Base-by-base conservation (phyloP, 2,113 vertebrate genomes). In the Alexandromys fortis region DNA sequence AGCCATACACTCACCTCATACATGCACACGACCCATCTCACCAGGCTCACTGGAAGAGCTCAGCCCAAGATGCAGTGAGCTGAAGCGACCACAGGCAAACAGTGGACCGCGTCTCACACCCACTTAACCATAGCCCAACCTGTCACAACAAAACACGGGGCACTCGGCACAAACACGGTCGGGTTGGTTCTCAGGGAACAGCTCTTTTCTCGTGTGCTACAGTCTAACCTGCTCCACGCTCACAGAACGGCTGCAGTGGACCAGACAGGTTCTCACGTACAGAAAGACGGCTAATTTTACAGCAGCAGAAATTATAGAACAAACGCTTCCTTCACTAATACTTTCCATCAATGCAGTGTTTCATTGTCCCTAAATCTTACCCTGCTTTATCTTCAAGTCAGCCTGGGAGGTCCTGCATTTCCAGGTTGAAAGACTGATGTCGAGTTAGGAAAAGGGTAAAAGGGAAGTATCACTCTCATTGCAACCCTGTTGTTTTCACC, bases 371-470 rank as follows among this genome's bases (percentile, higher is more conserved):
- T 49, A 24, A 86, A 26, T 4, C 7, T 81, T 35, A 28, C 12
- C 9, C 88, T 35, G 24, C 16, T 81, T 78, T 42, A 81, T 42
- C 24, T 35, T 45, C 65, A 86, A 3, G 24, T 78, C 87, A 93
- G 61, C 17, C 55, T 28, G 9, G n/a, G 16, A 77, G 13, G 33
- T 55, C 1, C 12, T 7, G 52, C 76, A 58, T 96, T 73, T 61
- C 63, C 38, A 78, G 63, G 86, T 55, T 12, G 35, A 86, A 17
- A 94, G 58, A 83, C 5, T 33, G 11, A 94, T 42, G 11, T 67
- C 42, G 67, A 42, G 11, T 82, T 75, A 83, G 26, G 68, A 21
- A 10, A 65, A 68, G 26, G 81, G 95, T 85, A 93, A 93, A 95
- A 70, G 2, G 63, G n/a, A 87, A 89, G 35, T 76, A 58, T 47